Percentiles rank a stretch among this genome's conserved stretches.
These are phyloP conservation scores for Solea senegalensis DNA, from an alignment of 2,113 vertebrate genomes.

Conservation along the genomic window DNA sequence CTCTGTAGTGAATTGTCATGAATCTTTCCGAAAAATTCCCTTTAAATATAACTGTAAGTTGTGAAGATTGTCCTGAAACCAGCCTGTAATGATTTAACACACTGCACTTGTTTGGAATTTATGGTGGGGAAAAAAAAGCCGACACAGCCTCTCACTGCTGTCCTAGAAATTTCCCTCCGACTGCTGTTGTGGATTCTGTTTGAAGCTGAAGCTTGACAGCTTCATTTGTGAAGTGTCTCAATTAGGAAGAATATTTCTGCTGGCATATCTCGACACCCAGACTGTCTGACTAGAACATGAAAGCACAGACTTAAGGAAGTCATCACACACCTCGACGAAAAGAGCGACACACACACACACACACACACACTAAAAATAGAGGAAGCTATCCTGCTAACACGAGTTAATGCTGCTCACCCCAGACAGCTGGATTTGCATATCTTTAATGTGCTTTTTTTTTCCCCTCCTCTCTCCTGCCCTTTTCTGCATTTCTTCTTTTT, in stretches of 20 bases:
- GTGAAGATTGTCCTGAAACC: conserved; percentile 55
- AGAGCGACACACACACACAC: conserved; percentile 45
- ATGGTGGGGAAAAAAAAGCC: not conserved
- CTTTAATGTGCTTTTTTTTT: conserved; percentile 73
- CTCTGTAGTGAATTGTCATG: too few species aligned
- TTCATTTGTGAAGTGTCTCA: conserved; percentile 80
- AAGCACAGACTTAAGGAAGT: conserved; percentile 81
- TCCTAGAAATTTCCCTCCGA: conserved; percentile 73
- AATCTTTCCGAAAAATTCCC: too few species aligned
- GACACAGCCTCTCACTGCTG: conserved; percentile 45
- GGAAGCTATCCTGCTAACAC: conserved; percentile 73
- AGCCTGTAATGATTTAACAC: conserved; percentile 56
- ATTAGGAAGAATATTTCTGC: conserved; percentile 79
- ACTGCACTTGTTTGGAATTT: conserved; percentile 41
- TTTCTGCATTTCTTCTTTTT: conserved; percentile 34
- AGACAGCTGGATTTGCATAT: conserved; percentile 83
- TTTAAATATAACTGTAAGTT: conserved; percentile 17
- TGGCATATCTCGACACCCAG: conserved; percentile 73
- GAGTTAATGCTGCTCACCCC: conserved; percentile 76
- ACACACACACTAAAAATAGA: conserved; percentile 78
- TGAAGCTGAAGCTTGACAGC: conserved; percentile 71
- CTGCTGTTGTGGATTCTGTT: conserved; percentile 69
- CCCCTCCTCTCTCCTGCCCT: conserved; percentile 28
- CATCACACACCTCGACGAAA: conserved; percentile 77
- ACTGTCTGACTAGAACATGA: conserved; percentile 77